These are phyloP conservation scores for Orthosia cruda DNA, from an alignment of 2,888 invertebrate species.

Conservation along the genomic window DNA sequence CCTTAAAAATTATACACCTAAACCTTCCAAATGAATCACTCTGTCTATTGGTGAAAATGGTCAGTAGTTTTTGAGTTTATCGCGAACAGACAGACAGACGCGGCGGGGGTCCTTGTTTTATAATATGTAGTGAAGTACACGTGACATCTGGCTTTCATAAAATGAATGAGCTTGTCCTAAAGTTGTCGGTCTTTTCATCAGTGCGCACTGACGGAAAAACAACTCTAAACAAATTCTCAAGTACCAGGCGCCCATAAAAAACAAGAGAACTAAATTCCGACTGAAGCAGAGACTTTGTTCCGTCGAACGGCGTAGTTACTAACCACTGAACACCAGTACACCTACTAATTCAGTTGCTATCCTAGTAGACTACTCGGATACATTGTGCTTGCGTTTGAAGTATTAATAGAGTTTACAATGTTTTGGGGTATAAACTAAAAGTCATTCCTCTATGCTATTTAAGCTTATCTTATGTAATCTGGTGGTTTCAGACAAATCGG, in stretches of 20 bases:
- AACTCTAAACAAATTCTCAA: constrained; percentile 22
- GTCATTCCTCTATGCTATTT: constrained; percentile 23
- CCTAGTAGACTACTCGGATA: constrained; percentile 60
- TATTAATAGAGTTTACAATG: constrained; percentile 43
- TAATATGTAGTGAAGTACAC: no score
- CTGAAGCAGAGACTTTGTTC: constrained; percentile 43
- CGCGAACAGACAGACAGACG: no score
- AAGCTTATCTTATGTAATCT: constrained; percentile 18
- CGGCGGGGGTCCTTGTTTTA: no score
- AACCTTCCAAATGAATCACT: no score
- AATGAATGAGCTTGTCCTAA: no score
- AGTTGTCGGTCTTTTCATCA: no score
- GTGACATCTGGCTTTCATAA: no score
- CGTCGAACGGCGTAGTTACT: constrained; percentile 46
- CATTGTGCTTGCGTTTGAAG: constrained; percentile 47
- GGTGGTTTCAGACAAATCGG: constrained; percentile 1
- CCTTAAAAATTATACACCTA: no score
- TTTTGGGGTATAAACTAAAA: constrained; percentile 43
- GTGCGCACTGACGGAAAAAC: not conserved
- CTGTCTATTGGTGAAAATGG: no score
- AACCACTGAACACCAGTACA: constrained; percentile 51
- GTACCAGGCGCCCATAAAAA: constrained; percentile 55
- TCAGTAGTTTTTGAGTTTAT: no score
- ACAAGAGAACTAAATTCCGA: constrained; percentile 39
- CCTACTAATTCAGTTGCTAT: constrained; percentile 68